Base-by-base conservation (phyloP, 92 coral and sea anemone species). In the Metridium senile region DNA sequence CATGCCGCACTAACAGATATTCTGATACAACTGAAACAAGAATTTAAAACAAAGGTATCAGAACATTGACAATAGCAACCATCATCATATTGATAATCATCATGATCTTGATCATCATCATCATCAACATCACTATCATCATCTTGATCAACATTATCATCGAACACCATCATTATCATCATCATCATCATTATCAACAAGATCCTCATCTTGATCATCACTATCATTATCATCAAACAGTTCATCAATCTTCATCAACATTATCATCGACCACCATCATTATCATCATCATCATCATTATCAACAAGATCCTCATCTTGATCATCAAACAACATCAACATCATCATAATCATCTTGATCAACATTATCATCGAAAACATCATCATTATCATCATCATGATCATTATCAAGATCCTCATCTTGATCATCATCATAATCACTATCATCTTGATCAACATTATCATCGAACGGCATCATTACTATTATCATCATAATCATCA, bases 11-110 rank as follows among this genome's bases (percentile, higher is more conserved):
- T 63, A 13, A 86, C 46, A 17, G 81, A 74, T 8, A 81, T 74
- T 18, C 62, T 62, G 51, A 86, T 86, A 25, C 68, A 64, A 26
- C 90, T 86, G 72, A 17, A 72, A 58, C 54, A 11, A 22, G 22
- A 73, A 22, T 8, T 4, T 17, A 54, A 7, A 17, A 45, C 17
- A 17, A 45, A 45, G 8, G 17, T 8, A 45, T 45, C 8, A 45
- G 8, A 45, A 45, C 52, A 45, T 45, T 45, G n/a, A n/a, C n/a
- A n/a, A n/a, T n/a, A n/a, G n/a, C n/a, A n/a, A n/a, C n/a, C n/a
- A n/a, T n/a, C n/a, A n/a, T n/a, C n/a, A n/a, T n/a, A n/a, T n/a
- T n/a, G n/a, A n/a, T 39, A 4, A 13, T 13, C 49, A 39, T 39
- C 49, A 39, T 13, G 49, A 39, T 4, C 13, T 6, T 13, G 6